Evolutionary conservation across 2,113 vertebrate genomes (phyloP).

Genomic region (Antechinus stuartii): DNA sequence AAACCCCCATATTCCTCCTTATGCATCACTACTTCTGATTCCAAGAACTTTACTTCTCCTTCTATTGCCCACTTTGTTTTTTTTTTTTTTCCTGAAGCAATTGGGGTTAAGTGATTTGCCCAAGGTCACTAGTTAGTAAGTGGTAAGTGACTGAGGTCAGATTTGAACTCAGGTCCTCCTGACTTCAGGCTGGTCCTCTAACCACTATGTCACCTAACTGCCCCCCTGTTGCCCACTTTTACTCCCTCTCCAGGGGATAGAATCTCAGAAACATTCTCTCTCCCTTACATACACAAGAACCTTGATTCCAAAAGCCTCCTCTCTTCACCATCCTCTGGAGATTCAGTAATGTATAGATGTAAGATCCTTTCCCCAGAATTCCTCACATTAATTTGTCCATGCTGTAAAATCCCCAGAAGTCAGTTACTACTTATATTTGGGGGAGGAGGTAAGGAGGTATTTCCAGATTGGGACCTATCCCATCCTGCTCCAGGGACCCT

Average conservation of each 20-base stretch:
- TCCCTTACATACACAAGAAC: not conserved
- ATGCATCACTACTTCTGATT: not conserved
- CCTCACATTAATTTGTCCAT: not conserved
- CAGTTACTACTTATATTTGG: not conserved
- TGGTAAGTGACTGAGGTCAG: no score
- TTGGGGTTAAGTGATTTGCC: no score
- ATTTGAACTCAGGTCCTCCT: no score
- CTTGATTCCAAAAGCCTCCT: not conserved
- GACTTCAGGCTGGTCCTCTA: no score
- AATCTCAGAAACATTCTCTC: not conserved
- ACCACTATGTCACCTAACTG: no score
- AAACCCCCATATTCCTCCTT: not conserved
- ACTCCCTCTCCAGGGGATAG: not conserved
- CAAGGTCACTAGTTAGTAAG: no score
- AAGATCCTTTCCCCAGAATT: not conserved
- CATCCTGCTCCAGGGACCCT: not conserved
- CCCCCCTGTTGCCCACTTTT: not conserved
- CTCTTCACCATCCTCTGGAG: not conserved
- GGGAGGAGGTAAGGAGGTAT: not conserved
- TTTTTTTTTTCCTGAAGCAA: no score
- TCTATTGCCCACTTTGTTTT: not conserved
- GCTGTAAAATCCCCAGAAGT: not conserved
- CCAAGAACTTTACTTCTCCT: not conserved
- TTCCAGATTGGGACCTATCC: not conserved
- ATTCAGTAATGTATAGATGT: not conserved